Base-by-base conservation (phyloP, 2,113 vertebrate genomes). In the Empidonax traillii region DNA sequence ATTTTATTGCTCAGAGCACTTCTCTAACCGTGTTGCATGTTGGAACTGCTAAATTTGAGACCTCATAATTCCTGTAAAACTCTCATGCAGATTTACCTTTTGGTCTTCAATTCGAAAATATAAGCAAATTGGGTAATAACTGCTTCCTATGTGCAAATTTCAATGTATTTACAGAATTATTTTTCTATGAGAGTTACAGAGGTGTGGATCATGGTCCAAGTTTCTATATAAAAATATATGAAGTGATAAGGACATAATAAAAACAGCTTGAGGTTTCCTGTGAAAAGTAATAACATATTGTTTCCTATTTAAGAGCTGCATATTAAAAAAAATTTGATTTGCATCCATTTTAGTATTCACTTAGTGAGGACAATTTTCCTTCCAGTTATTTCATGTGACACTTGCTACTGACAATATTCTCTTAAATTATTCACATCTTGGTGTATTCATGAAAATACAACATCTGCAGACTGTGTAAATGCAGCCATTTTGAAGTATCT, bases 401-500 rank as follows among this genome's bases (percentile, higher is more conserved):
- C 95, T 97, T 97, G 94, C 72, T 92, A 61, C 88, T 67, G 75
- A 96, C 75, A 96, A 81, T 69, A 91, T 35, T 89, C 71, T 94
- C 66, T 94, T 97, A 91, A 98, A 97, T 97, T 96, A 97, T 98
- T 97, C 71, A 97, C 46, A n/a, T 86, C 83, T 96, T 73, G 24
- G 47, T 84, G 73, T 75, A 78, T 72, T 94, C 90, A 79, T 61
- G 68, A 96, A 94, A 80, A 83, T n/a, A 92, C 5, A 8, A 61
- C 66, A 92, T 92, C 88, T 92, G 63, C 77, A 91, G 47, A 39
- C 75, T 82, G 80, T 75, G 72, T 91, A 91, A 89, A 61, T 81
- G 52, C 37, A 94, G 75, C 39, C 87, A 91, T 81, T 91, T 47
- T 55, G 52, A 95, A 87, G 35, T 24, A 75, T 37, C 72, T 44